Evolutionary conservation across 2,888 invertebrate species (phyloP), one percentile per base, ranked within the genome.

Genomic region (Unio delphinus): DNA sequence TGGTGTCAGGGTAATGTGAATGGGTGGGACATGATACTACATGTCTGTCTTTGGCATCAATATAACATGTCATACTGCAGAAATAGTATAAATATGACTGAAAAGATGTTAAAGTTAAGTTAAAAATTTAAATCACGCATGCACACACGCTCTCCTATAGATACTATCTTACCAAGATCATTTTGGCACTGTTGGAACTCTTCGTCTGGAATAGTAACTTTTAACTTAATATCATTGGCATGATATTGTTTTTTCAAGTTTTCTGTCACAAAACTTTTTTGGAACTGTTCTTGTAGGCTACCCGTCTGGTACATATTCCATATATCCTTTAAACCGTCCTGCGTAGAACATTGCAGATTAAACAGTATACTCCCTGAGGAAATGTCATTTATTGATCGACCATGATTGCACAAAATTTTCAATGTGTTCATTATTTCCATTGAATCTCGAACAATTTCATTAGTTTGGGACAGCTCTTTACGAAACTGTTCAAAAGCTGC

Each of bases 401-500:
- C 81, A 70, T 83, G 83, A 30, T 78, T 75, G 70, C 83, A 83
- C 15, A 83, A 69, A 58, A 80, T 75, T 64, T 83, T 83, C 7
- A 83, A 64, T 5, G 81, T 74, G 65, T 83, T 73, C 76, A 78
- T 76, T 26, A 80, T 76, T 67, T 83, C 83, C 75, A 80, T 77
- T 11, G 80, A 75, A 55, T 83, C 80, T 68, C 76, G 76, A 17
- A 83, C 73, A 20, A 79, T 69, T 57, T 74, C 65, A 62, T 82
- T 83, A 8, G 83, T 83, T 65, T 80, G 79, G 11, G 72, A 65
- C 8, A 80, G 65, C 63, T 83, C 83, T 69, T 83, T 83, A 30
- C 78, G 76, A 61, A 82, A 83, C 61, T 83, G 83, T 72, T 82
- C 83, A 68, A 78, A 82, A 20, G 80, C 66, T 4, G 83, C 78